Evolutionary conservation across 2,797 vertebrate genomes (phyloP), one percentile per base, ranked within the genome.

Genomic region (Melanotaenia maccullochi): DNA sequence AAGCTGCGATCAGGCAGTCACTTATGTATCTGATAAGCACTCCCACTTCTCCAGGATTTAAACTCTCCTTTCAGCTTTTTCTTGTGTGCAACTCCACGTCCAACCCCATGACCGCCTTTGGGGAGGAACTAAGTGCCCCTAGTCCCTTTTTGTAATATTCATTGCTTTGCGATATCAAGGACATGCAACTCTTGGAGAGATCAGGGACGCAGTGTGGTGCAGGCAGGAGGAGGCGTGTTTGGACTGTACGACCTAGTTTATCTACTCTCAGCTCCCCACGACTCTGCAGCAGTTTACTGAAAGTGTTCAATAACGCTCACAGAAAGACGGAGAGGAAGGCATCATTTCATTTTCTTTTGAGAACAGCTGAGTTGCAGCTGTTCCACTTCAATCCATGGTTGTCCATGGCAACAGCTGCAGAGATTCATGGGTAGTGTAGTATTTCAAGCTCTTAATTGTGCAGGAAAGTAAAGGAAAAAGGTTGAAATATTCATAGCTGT

Each of bases 391-490:
- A 30, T 4, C 28, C 28, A 30, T 30, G 9, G 33, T 44, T 40
- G 66, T 52, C 52, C 57, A 25, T 61, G 70, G 69, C 76, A 72
- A 75, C 60, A 56, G 77, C 58, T 76, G 68, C 75, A 35, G 66
- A 79, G 51, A 59, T 52, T 79, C 33, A 75, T 58, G 68, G 83
- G 76, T 65, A 66, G 6, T 62, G 62, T 61, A 71, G 32, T 33
- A 33, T 33, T 6, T 6, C 32, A 33, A 33, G 32, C 78, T 71
- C 36, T 65, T 71, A 12, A 36, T 9, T 8, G 32, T 33, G 32
- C 32, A 33, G n/a, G n/a, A 36, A 36, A 36, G 35, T 11, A 36
- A 36, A 60, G 64, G 60, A 28, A 75, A 11, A 16, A 49, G 22
- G 6, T 1, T 75, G 40, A 64, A 70, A 60, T 33, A 55, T 75